These are phyloP conservation scores for Chionomys nivalis DNA, from an alignment of 2,113 vertebrate species.

Conservation along the genomic window DNA sequence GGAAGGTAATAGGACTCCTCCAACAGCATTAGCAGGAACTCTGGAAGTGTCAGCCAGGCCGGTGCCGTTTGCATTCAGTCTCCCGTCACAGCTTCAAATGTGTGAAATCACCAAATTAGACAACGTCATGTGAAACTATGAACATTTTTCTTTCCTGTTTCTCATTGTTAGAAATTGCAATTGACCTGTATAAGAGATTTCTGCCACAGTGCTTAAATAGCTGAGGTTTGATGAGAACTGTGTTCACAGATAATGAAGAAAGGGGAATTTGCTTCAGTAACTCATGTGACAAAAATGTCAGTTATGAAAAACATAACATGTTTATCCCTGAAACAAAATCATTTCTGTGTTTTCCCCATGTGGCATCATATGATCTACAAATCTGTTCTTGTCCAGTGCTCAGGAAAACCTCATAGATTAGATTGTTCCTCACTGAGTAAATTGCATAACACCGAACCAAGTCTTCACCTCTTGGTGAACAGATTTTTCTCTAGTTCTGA, in stretches of 20 bases:
- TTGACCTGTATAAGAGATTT: conserved; percentile 37
- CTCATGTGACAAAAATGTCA: conserved; percentile 69
- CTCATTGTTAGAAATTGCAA: conserved; percentile 75
- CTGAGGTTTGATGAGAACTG: not conserved
- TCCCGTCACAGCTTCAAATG: conserved; percentile 74
- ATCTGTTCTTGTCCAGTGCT: conserved; percentile 76
- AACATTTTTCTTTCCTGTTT: conserved; percentile 60
- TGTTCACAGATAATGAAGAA: conserved; percentile 57
- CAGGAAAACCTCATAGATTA: conserved; percentile 68
- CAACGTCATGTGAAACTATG: conserved; percentile 39
- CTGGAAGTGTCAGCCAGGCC: conserved; percentile 53
- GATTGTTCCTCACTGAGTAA: conserved; percentile 72
- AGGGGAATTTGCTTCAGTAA: conserved; percentile 64
- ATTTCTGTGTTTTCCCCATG: conserved; percentile 53
- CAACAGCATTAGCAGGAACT: conserved; percentile 36
- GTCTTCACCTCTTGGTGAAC: conserved; percentile 61
- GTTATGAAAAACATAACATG: conserved; percentile 69
- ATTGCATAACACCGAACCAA: conserved; percentile 74
- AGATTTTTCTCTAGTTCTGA: conserved; percentile 74
- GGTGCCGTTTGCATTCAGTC: conserved; percentile 51
- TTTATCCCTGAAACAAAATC: conserved; percentile 75
- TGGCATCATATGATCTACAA: conserved; percentile 72
- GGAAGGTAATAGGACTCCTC: conserved; percentile 43
- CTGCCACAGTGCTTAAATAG: conserved; percentile 57
- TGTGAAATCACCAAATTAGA: conserved; percentile 67